Base-by-base conservation (phyloP, 2,888 invertebrate species). In the Sarcophaga caerulescens region DNA sequence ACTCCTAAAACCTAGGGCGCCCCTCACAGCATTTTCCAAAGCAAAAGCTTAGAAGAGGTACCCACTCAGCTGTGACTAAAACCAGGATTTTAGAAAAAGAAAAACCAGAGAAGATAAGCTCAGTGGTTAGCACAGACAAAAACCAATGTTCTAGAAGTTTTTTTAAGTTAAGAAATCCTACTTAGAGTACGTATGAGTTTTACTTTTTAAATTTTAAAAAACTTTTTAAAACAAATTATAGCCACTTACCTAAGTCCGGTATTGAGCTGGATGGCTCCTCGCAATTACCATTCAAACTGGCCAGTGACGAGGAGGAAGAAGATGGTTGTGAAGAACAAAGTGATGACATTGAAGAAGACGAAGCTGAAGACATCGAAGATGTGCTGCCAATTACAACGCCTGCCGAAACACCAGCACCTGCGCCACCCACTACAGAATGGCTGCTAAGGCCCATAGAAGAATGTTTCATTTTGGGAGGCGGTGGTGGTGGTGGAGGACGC, bases 231-330 rank as follows among this genome's bases (percentile, higher is more conserved):
- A 77, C n/a, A 57, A 35, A 68, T 21, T 57, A 25, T 79, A 19
- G 5, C 5, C n/a, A 94, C 96, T 96, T 92, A 97, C 97, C 97
- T 94, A 97, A 94, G 94, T 97, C 97, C 88, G 97, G 97, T 93
- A 97, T 97, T 90, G 97, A 97, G 94, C 97, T 97, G 89, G 97
- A 96, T 14, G 97, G 97, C 93, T 97, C 97, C 94, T 97, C 97
- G 92, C 95, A 94, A 88, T 89, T 94, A 88, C 92, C 91, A 84
- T 86, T 86, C 23, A 86, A 70, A 47, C 59, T 74, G 59, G n/a
- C 35, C 78, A 84, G 60, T 3, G 83, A 76, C 6, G 76, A 71
- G 3, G 71, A 62, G 8, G 85, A 78, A 4, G 81, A 44, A 4
- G 75, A 25, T 4, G 85, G 45, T 1, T 12, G 12, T 52, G 52